Conservation (phyloP, 2,888 invertebrate genomes). For the Meteorus cinctellus region DNA sequence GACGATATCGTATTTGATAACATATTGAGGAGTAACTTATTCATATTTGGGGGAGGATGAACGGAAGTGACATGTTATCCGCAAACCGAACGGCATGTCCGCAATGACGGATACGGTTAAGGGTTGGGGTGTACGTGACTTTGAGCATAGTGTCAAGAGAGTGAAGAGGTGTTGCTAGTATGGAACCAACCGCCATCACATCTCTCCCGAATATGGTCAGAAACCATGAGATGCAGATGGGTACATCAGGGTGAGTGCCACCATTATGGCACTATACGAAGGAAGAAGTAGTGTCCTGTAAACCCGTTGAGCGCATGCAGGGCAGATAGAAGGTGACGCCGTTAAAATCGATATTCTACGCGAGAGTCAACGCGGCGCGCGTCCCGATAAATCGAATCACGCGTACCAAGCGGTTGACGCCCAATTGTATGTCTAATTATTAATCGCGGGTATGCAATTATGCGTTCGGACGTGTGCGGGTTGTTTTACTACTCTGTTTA, state of each 20-base stretch:
- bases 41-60: not conserved
- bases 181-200: conserved; percentile 18
- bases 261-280: conserved; percentile 21
- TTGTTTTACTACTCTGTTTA: conserved; percentile 56
- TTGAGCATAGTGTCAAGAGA: conserved; percentile 30
- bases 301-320: conserved; percentile 32
- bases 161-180: not conserved
- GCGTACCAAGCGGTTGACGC: conserved; percentile 63
- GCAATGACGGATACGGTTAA: conserved; percentile 35
- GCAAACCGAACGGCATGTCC: conserved; percentile 34
- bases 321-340: conserved; percentile 12
- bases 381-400: conserved; percentile 69
- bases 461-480: conserved; percentile 57
- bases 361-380: conserved; percentile 34
- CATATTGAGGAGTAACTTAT: not conserved
- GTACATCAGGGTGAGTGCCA: conserved; percentile 5
- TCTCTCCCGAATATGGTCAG: conserved; percentile 35
- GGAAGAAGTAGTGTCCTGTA: not conserved
- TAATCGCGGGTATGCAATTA: conserved; percentile 69
- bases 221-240: conserved; percentile 2
- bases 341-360: conserved; percentile 61
- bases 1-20: not conserved
- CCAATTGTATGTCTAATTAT: conserved; percentile 70
- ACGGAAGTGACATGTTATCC: conserved; percentile 43
- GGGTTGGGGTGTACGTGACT: conserved; percentile 44